Evolutionary conservation across 2,113 vertebrate genomes (phyloP).

Genomic region (Muntiacus reevesi): DNA sequence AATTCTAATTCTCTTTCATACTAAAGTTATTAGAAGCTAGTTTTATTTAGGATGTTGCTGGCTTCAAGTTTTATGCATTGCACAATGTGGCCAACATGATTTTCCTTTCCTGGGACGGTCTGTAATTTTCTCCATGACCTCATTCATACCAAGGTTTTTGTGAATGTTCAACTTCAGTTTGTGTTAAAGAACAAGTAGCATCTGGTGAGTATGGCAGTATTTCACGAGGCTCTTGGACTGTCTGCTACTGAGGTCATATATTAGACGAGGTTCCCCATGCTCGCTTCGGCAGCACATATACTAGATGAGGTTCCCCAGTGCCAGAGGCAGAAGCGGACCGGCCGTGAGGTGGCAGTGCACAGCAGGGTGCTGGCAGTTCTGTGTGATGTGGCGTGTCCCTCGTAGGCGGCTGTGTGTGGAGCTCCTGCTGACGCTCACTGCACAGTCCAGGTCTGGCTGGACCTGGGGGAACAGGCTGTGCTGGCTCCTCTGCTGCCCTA

Average conservation of each 20-base stretch:
- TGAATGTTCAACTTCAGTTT: not conserved
- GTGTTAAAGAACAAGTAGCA: not conserved
- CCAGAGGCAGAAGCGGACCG: not conserved
- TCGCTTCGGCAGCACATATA: not conserved
- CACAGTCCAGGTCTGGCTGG: not conserved
- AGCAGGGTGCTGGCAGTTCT: not conserved
- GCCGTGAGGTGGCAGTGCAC: not conserved
- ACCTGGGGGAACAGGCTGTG: not conserved
- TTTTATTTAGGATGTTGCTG: not conserved
- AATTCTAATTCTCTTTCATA: not conserved
- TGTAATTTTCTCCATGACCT: not conserved
- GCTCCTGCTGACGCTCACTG: not conserved
- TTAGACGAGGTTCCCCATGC: not conserved
- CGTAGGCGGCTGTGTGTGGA: not conserved
- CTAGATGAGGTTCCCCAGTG: not conserved
- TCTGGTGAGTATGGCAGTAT: not conserved
- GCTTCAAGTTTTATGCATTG: not conserved
- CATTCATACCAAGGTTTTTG: not conserved
- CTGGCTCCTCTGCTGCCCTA: not conserved
- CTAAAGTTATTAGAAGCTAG: not conserved
- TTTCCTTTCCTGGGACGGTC: not conserved
- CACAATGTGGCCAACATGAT: not conserved
- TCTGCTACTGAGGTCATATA: not conserved
- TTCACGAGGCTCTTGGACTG: not conserved
- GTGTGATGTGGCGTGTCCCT: accelerated